phyloP scores from a whole-genome alignment of 2,797 vertebrate genomes.

The Poeciliopsis turneri region DNA sequence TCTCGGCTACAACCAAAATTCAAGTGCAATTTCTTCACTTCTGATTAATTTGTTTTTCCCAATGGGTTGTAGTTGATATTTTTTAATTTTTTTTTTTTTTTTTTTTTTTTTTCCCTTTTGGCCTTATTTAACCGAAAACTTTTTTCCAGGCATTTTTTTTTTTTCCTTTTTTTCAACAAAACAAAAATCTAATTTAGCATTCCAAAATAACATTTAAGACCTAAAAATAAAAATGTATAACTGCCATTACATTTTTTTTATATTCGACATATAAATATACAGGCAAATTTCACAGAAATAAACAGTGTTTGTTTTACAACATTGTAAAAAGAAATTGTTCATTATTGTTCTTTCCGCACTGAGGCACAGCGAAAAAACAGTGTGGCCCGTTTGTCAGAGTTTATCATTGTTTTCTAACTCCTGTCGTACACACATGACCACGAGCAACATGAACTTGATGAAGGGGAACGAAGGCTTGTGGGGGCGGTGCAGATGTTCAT shows the following conservation, averaged over 20 bases:
- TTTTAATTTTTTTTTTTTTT: no score
- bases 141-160: no score
- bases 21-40: neutral
- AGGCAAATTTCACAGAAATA: neutral
- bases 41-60: neutral
- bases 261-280: neutral
- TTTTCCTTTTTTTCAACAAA: no score
- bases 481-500: slow-evolving; percentile 13
- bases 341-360: slow-evolving; percentile 62
- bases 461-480: slow-evolving; percentile 26
- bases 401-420: slow-evolving; percentile 55
- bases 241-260: neutral
- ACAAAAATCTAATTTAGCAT: no score
- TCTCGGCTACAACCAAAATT: neutral
- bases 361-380: slow-evolving; percentile 50
- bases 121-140: neutral
- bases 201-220: no score
- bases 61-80: neutral
- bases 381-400: slow-evolving; percentile 54
- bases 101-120: neutral
- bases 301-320: neutral
- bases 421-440: slow-evolving; percentile 52
- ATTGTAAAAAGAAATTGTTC: neutral
- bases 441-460: slow-evolving; percentile 56
- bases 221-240: neutral